Base-by-base conservation (phyloP, 2,113 vertebrate species). In the Ageneiosus marmoratus region DNA sequence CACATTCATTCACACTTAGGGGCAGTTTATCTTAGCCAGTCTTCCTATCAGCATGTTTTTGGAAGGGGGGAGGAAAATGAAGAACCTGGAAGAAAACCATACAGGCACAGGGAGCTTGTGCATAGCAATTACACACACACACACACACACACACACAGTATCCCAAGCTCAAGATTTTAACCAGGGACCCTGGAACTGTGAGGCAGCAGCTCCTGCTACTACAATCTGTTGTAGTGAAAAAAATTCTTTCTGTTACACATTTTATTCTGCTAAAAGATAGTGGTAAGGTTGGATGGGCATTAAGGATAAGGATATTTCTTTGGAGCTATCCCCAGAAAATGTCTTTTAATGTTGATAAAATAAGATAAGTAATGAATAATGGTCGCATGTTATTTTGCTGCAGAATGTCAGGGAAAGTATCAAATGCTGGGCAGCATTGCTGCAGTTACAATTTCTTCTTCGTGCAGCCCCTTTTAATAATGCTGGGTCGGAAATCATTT, bases 201-300 rank as follows among this genome's bases (percentile, higher is more conserved):
- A n/a, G 53, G 20, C 4, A 0, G 27, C 9, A 34, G 22, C 0
- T 0, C 16, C 15, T 15, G 1, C 10, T 5, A 29, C n/a, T 15
- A 29, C 15, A 29, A 9, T 29, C 46, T 51, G 24, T 50, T 29
- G 2, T 24, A 5, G 37, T 2, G 4, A 13, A 41, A 73, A 44
- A 73, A 1, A 2, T 9, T 34, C 3, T 22, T 53, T 34, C 7
- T 34, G 27, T 55, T 55, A 16, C 5, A 73, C 37, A 44, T 70
- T 69, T 74, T 48, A 29, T 53, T 32, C 27, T 53, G 9, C 32
- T 75, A 50, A 50, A 48, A 29, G 44, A 50, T 18, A 53, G 18
- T 0, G 22, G 27, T 37, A 10, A 41, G 29, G 5, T 24, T 77
- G 29, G 12, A 41, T 58, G 18, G 1, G 20, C 22, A 11, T 11